Conservation (phyloP, 2,888 invertebrate species). For the Drosophila austrosaltans region DNA sequence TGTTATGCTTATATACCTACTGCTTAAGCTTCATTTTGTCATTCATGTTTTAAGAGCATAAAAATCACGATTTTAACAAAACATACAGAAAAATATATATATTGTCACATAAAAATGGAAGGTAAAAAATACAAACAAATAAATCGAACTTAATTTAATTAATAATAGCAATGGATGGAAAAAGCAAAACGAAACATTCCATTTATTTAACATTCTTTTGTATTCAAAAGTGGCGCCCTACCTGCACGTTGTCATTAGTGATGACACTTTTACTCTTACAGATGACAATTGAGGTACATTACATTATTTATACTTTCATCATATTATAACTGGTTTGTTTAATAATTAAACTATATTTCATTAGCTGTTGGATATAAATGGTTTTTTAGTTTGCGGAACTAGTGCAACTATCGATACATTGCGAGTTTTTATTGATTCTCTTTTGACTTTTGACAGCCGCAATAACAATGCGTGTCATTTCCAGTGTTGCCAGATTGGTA, state of each 20-base stretch:
- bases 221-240: not conserved
- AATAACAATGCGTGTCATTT: conserved; percentile 7
- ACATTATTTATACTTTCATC: too few species aligned
- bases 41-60: conserved; percentile 5
- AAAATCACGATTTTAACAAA: conserved; percentile 27
- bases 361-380: too few species aligned
- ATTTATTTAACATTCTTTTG: too few species aligned
- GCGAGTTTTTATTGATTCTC: not conserved
- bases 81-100: conserved; percentile 29
- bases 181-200: too few species aligned
- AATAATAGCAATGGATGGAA: too few species aligned
- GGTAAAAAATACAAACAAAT: not conserved
- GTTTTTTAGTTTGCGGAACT: not conserved
- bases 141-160: too few species aligned
- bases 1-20: conserved; percentile 1
- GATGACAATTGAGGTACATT: not conserved
- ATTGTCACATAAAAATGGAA: conserved; percentile 17
- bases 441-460: not conserved
- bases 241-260: not conserved
- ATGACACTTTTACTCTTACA: not conserved
- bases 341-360: too few species aligned
- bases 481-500: conserved; percentile 29
- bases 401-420: not conserved
- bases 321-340: too few species aligned
- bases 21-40: conserved; percentile 1